Evolutionary conservation across 2,888 invertebrate species (phyloP).

Genomic region (Leptopilina syphax): DNA sequence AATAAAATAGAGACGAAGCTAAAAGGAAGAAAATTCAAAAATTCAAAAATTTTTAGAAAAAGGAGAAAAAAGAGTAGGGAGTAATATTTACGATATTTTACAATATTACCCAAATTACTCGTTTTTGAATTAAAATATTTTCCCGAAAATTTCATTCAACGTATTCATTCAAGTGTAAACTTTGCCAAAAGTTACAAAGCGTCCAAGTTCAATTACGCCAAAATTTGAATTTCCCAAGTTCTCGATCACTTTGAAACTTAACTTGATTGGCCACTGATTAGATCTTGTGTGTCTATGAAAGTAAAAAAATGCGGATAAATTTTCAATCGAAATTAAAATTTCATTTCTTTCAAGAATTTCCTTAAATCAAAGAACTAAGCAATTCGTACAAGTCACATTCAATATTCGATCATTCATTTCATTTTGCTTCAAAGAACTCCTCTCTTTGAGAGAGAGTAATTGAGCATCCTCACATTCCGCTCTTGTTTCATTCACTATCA

Average conservation of each 20-base stretch:
- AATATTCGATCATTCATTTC: not conserved
- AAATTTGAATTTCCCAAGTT: not conserved
- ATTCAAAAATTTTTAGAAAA: too few relatives aligned
- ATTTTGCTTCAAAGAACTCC: slow-evolving; percentile 20
- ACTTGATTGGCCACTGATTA: not conserved
- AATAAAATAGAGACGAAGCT: too few relatives aligned
- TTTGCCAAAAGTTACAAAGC: not conserved
- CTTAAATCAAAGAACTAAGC: slow-evolving; percentile 15
- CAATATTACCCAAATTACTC: not conserved
- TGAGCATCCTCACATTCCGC: slow-evolving; percentile 16
- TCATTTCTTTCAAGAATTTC: slow-evolving; percentile 22
- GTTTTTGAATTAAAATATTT: not conserved
- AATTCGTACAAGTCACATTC: slow-evolving; percentile 22
- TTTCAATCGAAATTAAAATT: slow-evolving; percentile 9
- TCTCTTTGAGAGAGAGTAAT: slow-evolving; percentile 35
- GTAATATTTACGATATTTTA: too few relatives aligned
- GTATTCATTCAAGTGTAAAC: not conserved
- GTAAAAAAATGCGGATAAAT: not conserved
- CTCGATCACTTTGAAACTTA: not conserved
- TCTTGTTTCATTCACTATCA: slow-evolving; percentile 16
- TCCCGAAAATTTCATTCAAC: not conserved
- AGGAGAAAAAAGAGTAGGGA: too few relatives aligned
- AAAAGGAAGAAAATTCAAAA: too few relatives aligned
- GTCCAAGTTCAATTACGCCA: not conserved
- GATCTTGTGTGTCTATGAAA: not conserved